phyloP scores from a whole-genome alignment of 92 coral and sea anemone species.

The Porites evermanni region DNA sequence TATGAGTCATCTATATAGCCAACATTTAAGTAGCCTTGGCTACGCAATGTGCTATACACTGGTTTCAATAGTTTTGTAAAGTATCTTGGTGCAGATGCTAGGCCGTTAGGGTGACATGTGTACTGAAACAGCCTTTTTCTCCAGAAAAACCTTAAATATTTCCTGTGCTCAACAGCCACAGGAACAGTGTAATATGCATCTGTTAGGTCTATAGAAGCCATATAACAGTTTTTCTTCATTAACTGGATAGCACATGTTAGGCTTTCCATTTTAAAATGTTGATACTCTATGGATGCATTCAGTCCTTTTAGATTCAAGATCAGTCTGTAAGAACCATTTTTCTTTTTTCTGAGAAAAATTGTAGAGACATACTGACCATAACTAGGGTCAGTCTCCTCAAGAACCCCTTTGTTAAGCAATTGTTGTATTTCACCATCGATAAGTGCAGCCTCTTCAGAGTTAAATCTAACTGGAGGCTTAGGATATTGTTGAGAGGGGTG shows the following conservation, averaged over 20 bases:
- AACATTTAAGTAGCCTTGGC: conserved; percentile 49
- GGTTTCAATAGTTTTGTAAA: conserved; percentile 61
- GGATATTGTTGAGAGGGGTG: conserved; percentile 35
- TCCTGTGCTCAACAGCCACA: conserved; percentile 54
- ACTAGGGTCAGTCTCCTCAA: conserved; percentile 42
- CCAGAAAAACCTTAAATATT: conserved; percentile 52
- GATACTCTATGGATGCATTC: conserved; percentile 54
- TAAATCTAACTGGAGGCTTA: conserved; percentile 26
- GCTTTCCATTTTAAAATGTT: conserved; percentile 62
- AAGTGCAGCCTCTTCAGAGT: conserved; percentile 33
- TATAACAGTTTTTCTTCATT: conserved; percentile 47
- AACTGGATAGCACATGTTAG: conserved; percentile 44
- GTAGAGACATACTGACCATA: conserved; percentile 32
- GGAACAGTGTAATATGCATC: conserved; percentile 54
- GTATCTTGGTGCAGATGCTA: conserved; percentile 45
- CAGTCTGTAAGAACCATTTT: conserved; percentile 44
- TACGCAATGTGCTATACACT: conserved; percentile 56
- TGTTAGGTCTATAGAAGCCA: conserved; percentile 57
- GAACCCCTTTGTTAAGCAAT: conserved; percentile 43
- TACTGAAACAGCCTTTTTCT: conserved; percentile 36
- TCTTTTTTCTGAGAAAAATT: conserved; percentile 56
- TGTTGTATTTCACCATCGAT: conserved; percentile 42
- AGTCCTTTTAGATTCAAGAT: conserved; percentile 52
- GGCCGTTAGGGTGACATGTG: conserved; percentile 59
- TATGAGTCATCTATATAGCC: conserved; percentile 69